Base-by-base conservation (phyloP, 2,797 vertebrate genomes). In the Poeciliopsis turneri region DNA sequence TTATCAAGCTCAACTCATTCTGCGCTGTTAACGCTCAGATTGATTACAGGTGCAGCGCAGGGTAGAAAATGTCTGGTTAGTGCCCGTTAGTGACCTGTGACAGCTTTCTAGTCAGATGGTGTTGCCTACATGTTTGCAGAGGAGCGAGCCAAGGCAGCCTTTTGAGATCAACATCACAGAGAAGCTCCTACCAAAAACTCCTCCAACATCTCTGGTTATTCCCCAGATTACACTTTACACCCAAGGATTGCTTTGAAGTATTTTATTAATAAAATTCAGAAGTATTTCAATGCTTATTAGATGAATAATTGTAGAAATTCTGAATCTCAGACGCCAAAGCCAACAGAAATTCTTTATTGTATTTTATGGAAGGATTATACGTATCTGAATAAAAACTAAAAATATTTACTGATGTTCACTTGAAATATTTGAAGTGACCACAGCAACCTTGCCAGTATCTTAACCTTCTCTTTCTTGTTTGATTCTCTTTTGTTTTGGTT, bases 71-170 rank as follows among this genome's bases (percentile, higher is more conserved):
- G 73, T 71, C 0, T 0, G 76, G 41, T 13, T 4, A 43, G 10
- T 61, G 69, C 57, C 46, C 51, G 23, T n/a, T 77, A 25, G 53
- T n/a, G 5, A 72, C 83, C 28, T 78, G 73, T 75, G 59, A 30
- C 85, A 84, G 83, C 66, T 83, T 75, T 83, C 36, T 46, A 73
- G 82, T 73, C 79, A 85, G 78, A 84, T 85, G 86, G 78, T 89
- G 82, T 78, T 72, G 71, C 75, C 79, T 73, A 83, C 71, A 66
- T 13, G 20, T 72, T 85, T 45, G 41, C 81, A 84, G 39, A 78
- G 71, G 45, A 39, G 59, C 39, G 51, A 79, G 78, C 76, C 68
- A 81, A 69, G 77, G 51, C 3, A 3, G 72, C 78, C 74, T 71
- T 30, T 59, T 79, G 59, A 85, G 78, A 79, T 86, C 68, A 81